phyloP scores from a whole-genome alignment of 2,888 invertebrate species.

The Gymnoscelis rufifasciata region DNA sequence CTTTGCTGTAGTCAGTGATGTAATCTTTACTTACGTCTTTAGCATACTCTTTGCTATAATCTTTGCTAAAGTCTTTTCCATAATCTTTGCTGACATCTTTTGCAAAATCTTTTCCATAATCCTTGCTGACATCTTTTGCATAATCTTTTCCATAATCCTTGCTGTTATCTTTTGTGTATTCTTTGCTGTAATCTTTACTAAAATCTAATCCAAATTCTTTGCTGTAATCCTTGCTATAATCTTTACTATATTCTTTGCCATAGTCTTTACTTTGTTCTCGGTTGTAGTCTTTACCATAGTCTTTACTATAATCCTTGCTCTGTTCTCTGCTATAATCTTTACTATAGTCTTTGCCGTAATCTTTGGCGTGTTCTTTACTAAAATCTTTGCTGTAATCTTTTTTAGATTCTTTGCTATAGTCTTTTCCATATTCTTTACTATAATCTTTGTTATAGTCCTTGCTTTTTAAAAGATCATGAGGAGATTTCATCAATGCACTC shows the following conservation, averaged over 20 bases:
- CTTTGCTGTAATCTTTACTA: slow-evolving; percentile 23
- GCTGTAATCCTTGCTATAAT: slow-evolving; percentile 18
- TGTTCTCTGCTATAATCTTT: slow-evolving; percentile 26
- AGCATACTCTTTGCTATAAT: slow-evolving; percentile 22
- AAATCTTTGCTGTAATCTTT: slow-evolving; percentile 25
- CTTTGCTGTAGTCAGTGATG: slow-evolving; percentile 24
- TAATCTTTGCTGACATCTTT: slow-evolving; percentile 22
- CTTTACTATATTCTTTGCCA: slow-evolving; percentile 13
- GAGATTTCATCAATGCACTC: slow-evolving; percentile 63
- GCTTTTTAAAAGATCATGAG: slow-evolving; percentile 30
- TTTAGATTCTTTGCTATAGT: slow-evolving; percentile 21
- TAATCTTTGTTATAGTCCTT: slow-evolving; percentile 21
- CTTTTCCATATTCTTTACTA: slow-evolving; percentile 23
- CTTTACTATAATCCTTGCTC: slow-evolving; percentile 23
- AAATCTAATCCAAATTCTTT: slow-evolving; percentile 14
- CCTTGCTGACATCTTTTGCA: slow-evolving; percentile 15
- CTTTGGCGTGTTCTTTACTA: slow-evolving; percentile 24
- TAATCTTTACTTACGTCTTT: slow-evolving; percentile 23
- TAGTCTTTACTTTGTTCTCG: slow-evolving; percentile 17
- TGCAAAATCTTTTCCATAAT: slow-evolving; percentile 22
- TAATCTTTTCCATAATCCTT: slow-evolving; percentile 25
- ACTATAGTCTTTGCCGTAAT: slow-evolving; percentile 25
- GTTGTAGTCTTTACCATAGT: slow-evolving; percentile 27
- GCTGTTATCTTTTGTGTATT: slow-evolving; percentile 20
- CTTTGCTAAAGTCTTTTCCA: slow-evolving; percentile 26